These are phyloP conservation scores for Halcyon senegalensis DNA, from an alignment of 2,113 vertebrate species.

Conservation along the genomic window DNA sequence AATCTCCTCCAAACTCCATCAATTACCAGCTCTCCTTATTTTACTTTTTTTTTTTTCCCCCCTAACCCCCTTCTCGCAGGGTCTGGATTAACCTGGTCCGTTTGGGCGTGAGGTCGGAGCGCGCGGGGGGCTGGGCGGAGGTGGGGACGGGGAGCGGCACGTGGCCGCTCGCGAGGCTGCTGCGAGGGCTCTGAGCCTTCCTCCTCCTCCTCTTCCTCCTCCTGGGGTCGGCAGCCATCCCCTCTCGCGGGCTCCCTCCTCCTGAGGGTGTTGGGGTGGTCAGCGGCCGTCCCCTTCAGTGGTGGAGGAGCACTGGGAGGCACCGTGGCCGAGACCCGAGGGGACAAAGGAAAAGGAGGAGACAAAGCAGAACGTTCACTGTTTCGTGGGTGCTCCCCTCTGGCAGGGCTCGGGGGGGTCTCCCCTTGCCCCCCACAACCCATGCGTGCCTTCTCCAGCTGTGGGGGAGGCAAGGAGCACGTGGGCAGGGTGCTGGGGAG, in stretches of 20 bases:
- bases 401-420: not conserved
- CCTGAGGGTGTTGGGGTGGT: fast-evolving
- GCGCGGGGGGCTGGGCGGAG: fast-evolving
- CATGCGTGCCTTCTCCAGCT: fast-evolving
- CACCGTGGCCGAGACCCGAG: fast-evolving
- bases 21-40: not conserved
- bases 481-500: not conserved
- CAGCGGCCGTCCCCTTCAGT: not conserved
- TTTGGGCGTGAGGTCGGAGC: not conserved
- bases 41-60: not conserved
- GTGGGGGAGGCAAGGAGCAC: not conserved
- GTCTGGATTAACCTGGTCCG: not conserved
- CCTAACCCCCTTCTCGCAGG: fast-evolving
- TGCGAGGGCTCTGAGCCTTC: not conserved
- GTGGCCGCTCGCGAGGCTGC: not conserved
- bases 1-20: slow-evolving; percentile 20
- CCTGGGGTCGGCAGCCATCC: not conserved
- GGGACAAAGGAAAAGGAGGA: not conserved
- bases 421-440: fast-evolving
- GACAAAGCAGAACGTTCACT: not conserved
- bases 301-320: not conserved
- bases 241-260: not conserved
- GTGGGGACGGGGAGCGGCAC: not conserved
- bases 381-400: not conserved
- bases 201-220: not conserved